Evolutionary conservation across 2,888 invertebrate species (phyloP).

Genomic region (Monopis laevigella): DNA sequence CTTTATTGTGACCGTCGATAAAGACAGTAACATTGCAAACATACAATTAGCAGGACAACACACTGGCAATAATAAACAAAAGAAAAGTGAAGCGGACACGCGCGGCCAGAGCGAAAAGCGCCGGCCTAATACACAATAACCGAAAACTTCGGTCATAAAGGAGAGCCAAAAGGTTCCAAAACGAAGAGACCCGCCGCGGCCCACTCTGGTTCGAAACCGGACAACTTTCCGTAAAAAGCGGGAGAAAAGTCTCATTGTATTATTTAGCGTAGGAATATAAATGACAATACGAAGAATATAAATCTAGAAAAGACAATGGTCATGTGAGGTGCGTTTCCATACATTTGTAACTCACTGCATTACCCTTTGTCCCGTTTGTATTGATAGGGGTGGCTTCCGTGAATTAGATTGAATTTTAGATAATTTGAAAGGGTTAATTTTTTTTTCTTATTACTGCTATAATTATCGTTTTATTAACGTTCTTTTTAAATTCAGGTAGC

Average conservation of each 20-base stretch:
- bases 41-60: conserved; percentile 16
- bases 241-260: conserved; percentile 39
- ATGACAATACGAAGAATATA: conserved; percentile 55
- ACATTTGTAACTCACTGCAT: conserved; percentile 26
- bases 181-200: conserved; percentile 11
- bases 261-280: conserved; percentile 47
- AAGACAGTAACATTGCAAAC: conserved; percentile 14
- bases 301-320: conserved; percentile 55
- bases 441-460: conserved; percentile 39
- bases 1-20: no score
- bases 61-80: conserved; percentile 14
- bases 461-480: conserved; percentile 20
- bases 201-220: conserved; percentile 7
- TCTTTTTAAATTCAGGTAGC: conserved; percentile 2
- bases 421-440: conserved; percentile 39
- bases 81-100: conserved; percentile 41
- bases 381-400: conserved; percentile 43
- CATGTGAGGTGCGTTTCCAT: conserved; percentile 19
- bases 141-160: conserved; percentile 18
- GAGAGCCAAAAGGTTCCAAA: conserved; percentile 14
- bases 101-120: conserved; percentile 20
- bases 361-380: conserved; percentile 47
- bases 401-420: conserved; percentile 61
- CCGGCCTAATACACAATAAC: conserved; percentile 16
- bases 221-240: conserved; percentile 14